phyloP scores from a whole-genome alignment of 2,797 vertebrate genomes.

The Dicrostonyx torquatus region DNA sequence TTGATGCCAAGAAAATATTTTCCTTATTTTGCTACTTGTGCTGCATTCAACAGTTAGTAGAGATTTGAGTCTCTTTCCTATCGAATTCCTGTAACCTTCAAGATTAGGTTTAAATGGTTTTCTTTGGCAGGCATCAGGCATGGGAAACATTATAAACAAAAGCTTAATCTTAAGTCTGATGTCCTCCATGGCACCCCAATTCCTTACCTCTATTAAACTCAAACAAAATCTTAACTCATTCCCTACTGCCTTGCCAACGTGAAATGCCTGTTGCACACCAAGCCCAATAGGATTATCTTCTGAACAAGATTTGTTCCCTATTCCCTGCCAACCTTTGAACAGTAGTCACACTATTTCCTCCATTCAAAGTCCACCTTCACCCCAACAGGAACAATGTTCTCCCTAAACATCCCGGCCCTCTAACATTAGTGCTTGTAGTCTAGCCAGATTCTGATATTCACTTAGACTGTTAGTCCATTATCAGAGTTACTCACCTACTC shows the following conservation, averaged over 20 bases:
- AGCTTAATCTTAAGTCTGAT: background rate
- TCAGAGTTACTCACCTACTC: background rate
- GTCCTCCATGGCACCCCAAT: background rate
- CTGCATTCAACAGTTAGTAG: constrained; percentile 49
- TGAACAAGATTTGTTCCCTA: background rate
- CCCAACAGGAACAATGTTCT: background rate
- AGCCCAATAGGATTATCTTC: constrained; percentile 2
- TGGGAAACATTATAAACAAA: background rate
- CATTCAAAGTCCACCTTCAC: background rate
- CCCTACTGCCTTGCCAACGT: background rate
- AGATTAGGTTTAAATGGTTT: constrained; percentile 42
- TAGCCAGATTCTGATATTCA: constrained; percentile 27
- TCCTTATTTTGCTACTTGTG: constrained; percentile 30
- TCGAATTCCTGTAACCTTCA: constrained; percentile 45
- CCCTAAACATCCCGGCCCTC: background rate
- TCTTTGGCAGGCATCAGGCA: background rate
- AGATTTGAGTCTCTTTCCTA: background rate
- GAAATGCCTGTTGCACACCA: constrained; percentile 32
- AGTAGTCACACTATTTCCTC: background rate
- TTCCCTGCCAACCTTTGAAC: background rate
- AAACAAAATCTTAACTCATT: constrained; percentile 14
- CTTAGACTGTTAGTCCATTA: constrained; percentile 7
- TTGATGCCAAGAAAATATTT: constrained; percentile 12
- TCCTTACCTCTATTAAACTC: background rate
- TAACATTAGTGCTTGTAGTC: background rate